Conservation (phyloP, 2,113 vertebrate genomes). For the Narcine bancroftii region DNA sequence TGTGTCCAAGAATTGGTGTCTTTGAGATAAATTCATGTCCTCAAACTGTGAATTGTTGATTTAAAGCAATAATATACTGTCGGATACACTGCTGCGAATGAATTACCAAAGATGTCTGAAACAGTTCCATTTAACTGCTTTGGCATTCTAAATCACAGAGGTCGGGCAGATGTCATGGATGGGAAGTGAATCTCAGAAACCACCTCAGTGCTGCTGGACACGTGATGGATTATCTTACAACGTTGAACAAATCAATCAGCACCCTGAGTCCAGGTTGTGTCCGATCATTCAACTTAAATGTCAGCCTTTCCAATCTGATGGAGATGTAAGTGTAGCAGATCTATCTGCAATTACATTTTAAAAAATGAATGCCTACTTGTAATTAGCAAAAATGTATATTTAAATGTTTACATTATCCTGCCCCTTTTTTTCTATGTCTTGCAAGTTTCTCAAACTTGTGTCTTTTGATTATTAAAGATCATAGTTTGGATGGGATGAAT, state of each 20-base stretch:
- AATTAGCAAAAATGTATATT: background rate
- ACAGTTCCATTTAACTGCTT: background rate
- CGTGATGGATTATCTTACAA: background rate
- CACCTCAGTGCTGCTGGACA: constrained; percentile 6
- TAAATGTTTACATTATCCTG: background rate
- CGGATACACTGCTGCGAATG: background rate
- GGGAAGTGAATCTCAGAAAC: constrained; percentile 3
- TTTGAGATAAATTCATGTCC: background rate
- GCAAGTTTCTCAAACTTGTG: background rate
- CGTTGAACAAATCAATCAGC: background rate
- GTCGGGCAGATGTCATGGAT: background rate
- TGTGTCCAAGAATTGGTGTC: background rate
- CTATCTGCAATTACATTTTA: background rate
- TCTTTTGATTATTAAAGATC: background rate
- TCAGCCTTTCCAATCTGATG: background rate
- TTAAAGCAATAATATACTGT: background rate
- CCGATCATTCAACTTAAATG: background rate
- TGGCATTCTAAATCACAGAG: background rate
- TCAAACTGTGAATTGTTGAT: background rate
- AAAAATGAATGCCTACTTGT: background rate
- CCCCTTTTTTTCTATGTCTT: background rate
- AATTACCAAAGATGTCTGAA: background rate
- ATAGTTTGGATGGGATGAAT: background rate
- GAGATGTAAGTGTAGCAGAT: background rate
- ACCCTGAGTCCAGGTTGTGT: constrained; percentile 9